Evolutionary conservation across 2,888 invertebrate genomes (phyloP).

Genomic region (Marronus borbonicus): DNA sequence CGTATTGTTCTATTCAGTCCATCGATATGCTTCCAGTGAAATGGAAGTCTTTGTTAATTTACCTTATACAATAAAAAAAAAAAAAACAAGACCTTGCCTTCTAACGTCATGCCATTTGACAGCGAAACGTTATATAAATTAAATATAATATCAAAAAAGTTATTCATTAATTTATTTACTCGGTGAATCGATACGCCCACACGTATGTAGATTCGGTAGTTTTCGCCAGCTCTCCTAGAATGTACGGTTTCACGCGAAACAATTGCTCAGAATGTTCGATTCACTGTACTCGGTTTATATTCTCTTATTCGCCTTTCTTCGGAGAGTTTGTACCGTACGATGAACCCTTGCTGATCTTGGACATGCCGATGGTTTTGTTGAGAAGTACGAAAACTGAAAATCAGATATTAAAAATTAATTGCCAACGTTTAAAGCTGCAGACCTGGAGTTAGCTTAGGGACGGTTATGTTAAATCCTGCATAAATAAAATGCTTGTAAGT

Average conservation of each 20-base stretch:
- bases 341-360: slow-evolving; percentile 88
- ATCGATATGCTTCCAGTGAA: no score
- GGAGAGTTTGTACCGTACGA: slow-evolving; percentile 79
- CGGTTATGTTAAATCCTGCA: no score
- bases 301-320: slow-evolving; percentile 47
- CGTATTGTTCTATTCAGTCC: no score
- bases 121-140: background rate
- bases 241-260: background rate
- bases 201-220: no score
- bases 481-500: no score
- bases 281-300: background rate
- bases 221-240: background rate
- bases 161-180: no score
- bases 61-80: no score
- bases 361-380: slow-evolving; percentile 86
- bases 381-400: slow-evolving; percentile 84
- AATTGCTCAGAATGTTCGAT: background rate
- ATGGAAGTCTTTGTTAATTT: no score
- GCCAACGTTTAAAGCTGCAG: slow-evolving; percentile 25
- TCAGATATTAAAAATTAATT: background rate
- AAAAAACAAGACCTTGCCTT: no score
- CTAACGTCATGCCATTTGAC: slow-evolving; percentile 6
- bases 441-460: no score
- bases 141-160: slow-evolving; percentile 19
- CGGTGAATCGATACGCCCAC: no score